phyloP scores from a whole-genome alignment of 2,113 vertebrate species.

The Sterrhoptilus dennistouni region DNA sequence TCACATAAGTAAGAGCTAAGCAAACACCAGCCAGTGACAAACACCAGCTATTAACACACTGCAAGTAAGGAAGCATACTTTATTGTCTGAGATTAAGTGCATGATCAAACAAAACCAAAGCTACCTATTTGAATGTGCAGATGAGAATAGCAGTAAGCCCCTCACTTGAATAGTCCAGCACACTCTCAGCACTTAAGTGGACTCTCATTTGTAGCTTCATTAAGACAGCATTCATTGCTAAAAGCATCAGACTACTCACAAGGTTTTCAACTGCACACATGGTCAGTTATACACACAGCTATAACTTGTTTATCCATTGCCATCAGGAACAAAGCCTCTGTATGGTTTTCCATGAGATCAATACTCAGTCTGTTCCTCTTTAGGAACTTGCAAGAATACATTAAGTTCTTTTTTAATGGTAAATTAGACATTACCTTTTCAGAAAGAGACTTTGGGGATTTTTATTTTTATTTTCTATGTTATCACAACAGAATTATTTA shows the following conservation, averaged over 20 bases:
- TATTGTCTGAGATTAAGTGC: background rate
- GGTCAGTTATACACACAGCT: background rate
- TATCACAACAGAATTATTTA: background rate
- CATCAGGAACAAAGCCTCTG: background rate
- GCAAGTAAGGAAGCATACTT: background rate
- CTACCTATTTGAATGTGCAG: background rate
- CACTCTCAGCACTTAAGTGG: background rate
- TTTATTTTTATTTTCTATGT: background rate
- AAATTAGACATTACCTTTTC: background rate
- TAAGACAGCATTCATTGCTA: background rate
- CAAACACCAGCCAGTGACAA: background rate
- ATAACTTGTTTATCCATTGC: background rate
- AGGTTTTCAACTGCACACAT: background rate
- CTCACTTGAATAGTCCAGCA: rapidly evolving
- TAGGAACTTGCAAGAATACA: background rate
- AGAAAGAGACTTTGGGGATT: background rate
- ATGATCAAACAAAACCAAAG: background rate
- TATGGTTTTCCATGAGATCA: background rate
- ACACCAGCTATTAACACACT: background rate
- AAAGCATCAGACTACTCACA: rapidly evolving
- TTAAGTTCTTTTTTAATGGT: background rate
- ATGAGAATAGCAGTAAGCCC: background rate
- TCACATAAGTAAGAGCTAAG: background rate
- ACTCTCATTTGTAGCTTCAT: background rate
- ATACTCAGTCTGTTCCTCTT: background rate